Conservation (phyloP, 2,797 vertebrate genomes). For the Eidolon dupreanum region DNA sequence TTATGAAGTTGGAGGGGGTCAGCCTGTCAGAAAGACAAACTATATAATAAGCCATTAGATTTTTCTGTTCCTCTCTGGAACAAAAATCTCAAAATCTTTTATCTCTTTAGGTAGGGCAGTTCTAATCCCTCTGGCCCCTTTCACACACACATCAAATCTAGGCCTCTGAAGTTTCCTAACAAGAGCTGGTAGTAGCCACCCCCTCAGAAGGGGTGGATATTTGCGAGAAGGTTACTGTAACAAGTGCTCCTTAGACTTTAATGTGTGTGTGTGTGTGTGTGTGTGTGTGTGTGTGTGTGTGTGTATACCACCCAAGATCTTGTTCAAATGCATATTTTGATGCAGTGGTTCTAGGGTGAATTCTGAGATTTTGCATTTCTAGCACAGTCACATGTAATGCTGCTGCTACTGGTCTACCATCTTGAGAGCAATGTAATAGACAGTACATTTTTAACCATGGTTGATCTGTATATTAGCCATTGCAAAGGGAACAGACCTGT, state of each 20-base stretch:
- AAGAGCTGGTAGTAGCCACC: not conserved
- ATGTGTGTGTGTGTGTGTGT: too few relatives aligned
- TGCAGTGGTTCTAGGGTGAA: not conserved
- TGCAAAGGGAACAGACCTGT: not conserved
- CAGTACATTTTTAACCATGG: not conserved
- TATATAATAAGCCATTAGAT: not conserved
- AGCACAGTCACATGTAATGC: too few relatives aligned
- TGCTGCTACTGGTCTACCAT: not conserved
- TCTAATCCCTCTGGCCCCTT: not conserved
- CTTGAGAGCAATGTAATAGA: not conserved
- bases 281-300: too few relatives aligned
- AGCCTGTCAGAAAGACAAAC: not conserved
- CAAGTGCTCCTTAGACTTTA: not conserved
- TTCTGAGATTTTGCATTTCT: not conserved
- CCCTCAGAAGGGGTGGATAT: not conserved
- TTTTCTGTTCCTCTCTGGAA: not conserved
- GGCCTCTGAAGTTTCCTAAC: not conserved
- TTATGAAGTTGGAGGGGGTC: not conserved
- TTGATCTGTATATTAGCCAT: not conserved
- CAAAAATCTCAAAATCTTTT: not conserved
- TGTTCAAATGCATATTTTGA: not conserved
- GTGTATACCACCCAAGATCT: not conserved
- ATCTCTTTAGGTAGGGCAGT: not conserved
- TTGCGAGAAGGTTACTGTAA: not conserved
- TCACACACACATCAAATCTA: not conserved